Percentiles rank a stretch among this genome's conserved stretches.
Evolutionary conservation across 1,140 invertebrate genomes (phyloP).

Genomic region (Mactra quadrangularis): DNA sequence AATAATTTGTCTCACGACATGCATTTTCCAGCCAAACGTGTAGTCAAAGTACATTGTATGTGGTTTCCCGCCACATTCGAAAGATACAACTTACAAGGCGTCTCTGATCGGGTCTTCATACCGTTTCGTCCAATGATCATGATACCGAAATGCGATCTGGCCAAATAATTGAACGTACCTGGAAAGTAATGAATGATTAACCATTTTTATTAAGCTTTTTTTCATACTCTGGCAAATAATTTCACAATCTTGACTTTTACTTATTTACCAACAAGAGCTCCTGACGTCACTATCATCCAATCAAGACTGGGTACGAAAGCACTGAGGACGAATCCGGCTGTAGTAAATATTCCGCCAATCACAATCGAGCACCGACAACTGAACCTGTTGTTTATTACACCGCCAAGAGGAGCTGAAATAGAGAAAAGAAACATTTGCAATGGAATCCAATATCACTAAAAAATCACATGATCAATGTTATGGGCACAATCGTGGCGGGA

Average conservation of each 20-base stretch:
- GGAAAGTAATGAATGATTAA: background rate
- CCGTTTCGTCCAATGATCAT: background rate
- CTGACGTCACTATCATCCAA: conserved; percentile 15
- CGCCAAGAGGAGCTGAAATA: conserved; percentile 18
- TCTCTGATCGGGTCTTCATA: background rate
- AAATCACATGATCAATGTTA: background rate
- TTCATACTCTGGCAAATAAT: too few species aligned
- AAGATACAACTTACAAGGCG: background rate
- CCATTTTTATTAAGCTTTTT: background rate
- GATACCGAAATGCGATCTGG: background rate
- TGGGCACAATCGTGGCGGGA: background rate
- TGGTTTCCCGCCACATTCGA: background rate
- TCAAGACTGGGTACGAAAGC: conserved; percentile 5
- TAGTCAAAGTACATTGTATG: too few species aligned
- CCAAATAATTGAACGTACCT: background rate
- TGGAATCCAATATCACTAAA: background rate
- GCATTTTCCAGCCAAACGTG: too few species aligned
- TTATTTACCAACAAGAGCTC: conserved; percentile 29
- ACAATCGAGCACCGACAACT: conserved; percentile 38
- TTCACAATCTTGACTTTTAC: too few species aligned
- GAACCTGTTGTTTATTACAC: conserved; percentile 27
- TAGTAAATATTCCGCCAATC: conserved; percentile 16
- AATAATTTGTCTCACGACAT: too few species aligned
- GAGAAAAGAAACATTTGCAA: too few species aligned
- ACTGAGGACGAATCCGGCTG: conserved; percentile 3